Evolutionary conservation across 1,140 invertebrate species (phyloP).

Genomic region (Drosophila asahinai): DNA sequence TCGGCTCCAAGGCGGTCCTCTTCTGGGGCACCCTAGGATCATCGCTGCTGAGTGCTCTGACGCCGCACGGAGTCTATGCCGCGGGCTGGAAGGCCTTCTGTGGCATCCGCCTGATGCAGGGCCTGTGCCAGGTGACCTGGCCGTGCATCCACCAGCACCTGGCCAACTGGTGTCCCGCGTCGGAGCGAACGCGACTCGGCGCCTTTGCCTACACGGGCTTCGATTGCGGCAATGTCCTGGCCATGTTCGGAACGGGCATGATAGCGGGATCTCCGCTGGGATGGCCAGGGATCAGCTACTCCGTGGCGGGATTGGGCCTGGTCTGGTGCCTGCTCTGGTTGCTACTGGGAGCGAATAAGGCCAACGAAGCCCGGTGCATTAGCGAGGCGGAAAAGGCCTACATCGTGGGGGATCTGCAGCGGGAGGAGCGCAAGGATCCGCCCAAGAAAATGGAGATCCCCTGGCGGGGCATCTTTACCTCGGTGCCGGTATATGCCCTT

Average conservation of each 20-base stretch:
- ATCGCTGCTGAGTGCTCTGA: conserved; percentile 86
- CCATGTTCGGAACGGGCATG: conserved; percentile 88
- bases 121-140: conserved; percentile 91
- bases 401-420: conserved; percentile 85
- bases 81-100: conserved; percentile 88
- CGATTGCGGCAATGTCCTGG: conserved; percentile 91
- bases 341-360: conserved; percentile 88
- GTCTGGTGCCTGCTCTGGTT: conserved; percentile 88
- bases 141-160: conserved; percentile 91
- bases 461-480: conserved; percentile 92
- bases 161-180: conserved; percentile 85
- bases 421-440: conserved; percentile 31
- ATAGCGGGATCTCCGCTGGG: conserved; percentile 88
- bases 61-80: conserved; percentile 72
- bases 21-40: conserved; percentile 86
- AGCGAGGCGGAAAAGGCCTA: conserved; percentile 87
- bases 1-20: conserved; percentile 89
- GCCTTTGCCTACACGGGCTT: conserved; percentile 88
- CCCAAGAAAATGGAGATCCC: conserved; percentile 85
- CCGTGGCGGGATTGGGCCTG: conserved; percentile 88
- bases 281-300: conserved; percentile 93
- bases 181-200: conserved; percentile 87
- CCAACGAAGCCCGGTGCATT: conserved; percentile 87
- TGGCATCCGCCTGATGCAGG: conserved; percentile 90
- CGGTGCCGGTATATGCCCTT: conserved; percentile 93